These are phyloP conservation scores for Pelodytes ibericus DNA, from an alignment of 2,797 vertebrate species.

Conservation along the genomic window DNA sequence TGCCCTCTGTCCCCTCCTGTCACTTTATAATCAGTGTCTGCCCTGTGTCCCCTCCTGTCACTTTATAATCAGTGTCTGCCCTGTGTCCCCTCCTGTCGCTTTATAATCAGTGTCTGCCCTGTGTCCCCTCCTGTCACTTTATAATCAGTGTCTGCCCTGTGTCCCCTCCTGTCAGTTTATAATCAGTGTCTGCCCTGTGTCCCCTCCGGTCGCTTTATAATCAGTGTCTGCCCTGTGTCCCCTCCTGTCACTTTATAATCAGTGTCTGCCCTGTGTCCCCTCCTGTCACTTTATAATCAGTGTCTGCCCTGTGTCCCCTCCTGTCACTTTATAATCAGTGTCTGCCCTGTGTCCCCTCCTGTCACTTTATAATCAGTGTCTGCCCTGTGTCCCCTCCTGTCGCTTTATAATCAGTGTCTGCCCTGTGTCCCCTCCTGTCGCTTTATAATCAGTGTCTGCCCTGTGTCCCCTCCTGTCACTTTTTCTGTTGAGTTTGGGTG, in stretches of 20 bases:
- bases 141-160: background rate
- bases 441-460: background rate
- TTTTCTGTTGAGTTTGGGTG: background rate
- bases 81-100: background rate
- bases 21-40: background rate
- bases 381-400: no score
- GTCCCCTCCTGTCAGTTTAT: background rate
- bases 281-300: background rate
- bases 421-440: background rate
- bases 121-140: background rate
- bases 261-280: background rate
- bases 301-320: background rate
- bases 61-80: background rate
- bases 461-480: rapidly evolving
- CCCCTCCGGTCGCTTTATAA: background rate
- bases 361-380: no score
- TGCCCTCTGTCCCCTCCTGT: background rate
- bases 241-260: background rate
- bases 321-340: background rate
- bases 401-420: background rate
- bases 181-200: background rate
- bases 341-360: background rate
- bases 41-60: background rate
- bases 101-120: no score
- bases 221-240: background rate